These are phyloP conservation scores for Disparrhopalites patrizii DNA, from an alignment of 2,888 invertebrate genomes.

Conservation along the genomic window DNA sequence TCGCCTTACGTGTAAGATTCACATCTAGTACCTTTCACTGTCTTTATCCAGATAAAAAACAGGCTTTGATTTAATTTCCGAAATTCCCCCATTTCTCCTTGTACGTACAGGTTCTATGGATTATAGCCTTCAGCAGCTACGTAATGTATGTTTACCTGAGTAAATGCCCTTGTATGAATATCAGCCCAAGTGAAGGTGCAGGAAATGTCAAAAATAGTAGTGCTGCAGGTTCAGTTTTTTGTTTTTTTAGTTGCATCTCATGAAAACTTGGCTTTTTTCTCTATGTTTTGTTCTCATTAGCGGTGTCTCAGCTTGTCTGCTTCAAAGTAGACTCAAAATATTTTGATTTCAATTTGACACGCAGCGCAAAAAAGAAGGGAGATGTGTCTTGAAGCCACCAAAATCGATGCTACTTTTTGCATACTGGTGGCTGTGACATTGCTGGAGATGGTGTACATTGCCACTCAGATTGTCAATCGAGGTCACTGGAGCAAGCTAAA, in stretches of 20 bases:
- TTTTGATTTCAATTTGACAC: not conserved
- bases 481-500: constrained; percentile 35
- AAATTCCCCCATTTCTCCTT: not conserved
- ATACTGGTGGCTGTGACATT: constrained; percentile 34
- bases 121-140: constrained; percentile 41
- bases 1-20: constrained; percentile 37
- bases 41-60: not conserved
- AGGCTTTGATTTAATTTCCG: not conserved
- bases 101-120: constrained; percentile 39
- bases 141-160: constrained; percentile 39
- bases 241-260: too few species aligned
- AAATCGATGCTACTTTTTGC: constrained; percentile 28
- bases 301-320: too few species aligned
- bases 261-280: too few species aligned
- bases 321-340: too few species aligned
- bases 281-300: too few species aligned
- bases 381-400: constrained; percentile 21
- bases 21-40: not conserved
- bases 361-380: too few species aligned
- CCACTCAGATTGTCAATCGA: constrained; percentile 33
- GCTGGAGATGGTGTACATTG: constrained; percentile 32
- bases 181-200: too few species aligned
- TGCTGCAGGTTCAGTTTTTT: too few species aligned
- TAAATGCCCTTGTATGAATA: constrained; percentile 38
- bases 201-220: not conserved